Percentiles rank a stretch among this genome's conserved stretches.
These are phyloP conservation scores for Brachycybe producta DNA, from an alignment of 2,888 invertebrate genomes.

Conservation along the genomic window DNA sequence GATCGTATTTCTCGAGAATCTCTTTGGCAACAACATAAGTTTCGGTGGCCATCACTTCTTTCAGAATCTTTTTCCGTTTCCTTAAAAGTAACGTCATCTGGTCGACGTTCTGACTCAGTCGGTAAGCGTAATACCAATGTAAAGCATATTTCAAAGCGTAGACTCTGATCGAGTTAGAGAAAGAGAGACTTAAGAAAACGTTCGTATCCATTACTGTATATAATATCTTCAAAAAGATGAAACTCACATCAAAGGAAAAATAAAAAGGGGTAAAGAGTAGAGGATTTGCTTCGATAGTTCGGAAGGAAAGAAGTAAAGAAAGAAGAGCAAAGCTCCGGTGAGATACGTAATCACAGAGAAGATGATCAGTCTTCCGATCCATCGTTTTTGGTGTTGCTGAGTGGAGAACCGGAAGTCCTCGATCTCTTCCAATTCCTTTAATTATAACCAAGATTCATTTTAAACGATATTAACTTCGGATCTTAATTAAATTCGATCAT, in stretches of 20 bases:
- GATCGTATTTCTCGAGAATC: conserved; percentile 74
- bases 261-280: conserved; percentile 61
- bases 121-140: conserved; percentile 77
- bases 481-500: neutral
- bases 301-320: conserved; percentile 65
- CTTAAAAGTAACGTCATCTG: conserved; percentile 55
- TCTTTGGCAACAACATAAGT: conserved; percentile 90
- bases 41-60: conserved; percentile 93
- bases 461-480: too few relatives aligned
- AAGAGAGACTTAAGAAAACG: neutral
- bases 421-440: conserved; percentile 58
- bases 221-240: too few relatives aligned
- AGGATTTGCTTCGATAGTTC: conserved; percentile 58
- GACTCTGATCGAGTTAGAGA: conserved; percentile 44
- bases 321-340: conserved; percentile 56
- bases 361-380: conserved; percentile 62
- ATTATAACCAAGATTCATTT: conserved; percentile 20
- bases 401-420: conserved; percentile 67
- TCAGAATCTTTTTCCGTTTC: conserved; percentile 77
- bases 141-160: conserved; percentile 61
- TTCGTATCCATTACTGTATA: neutral
- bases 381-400: conserved; percentile 63
- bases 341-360: conserved; percentile 44
- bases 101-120: conserved; percentile 60
- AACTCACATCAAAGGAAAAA: conserved; percentile 72